Conservation (phyloP, 2,888 invertebrate genomes). For the Barypeithes pellucidus region DNA sequence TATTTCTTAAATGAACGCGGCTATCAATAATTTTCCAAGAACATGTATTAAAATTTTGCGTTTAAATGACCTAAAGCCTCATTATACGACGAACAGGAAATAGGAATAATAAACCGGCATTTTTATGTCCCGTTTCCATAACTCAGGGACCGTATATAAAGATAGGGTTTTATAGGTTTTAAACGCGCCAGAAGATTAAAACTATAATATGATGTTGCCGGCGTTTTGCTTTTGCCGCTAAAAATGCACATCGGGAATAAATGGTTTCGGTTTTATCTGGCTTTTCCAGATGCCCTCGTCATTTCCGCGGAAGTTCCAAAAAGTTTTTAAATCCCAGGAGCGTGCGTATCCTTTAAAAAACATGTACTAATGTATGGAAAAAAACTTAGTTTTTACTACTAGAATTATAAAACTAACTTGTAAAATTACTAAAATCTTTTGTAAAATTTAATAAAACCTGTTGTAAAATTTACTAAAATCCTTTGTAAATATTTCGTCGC, state of each 20-base stretch:
- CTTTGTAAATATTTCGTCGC: too few species aligned
- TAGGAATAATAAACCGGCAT: neutral
- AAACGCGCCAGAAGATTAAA: constrained; percentile 20
- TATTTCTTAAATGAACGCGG: too few species aligned
- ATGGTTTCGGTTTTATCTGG: constrained; percentile 12
- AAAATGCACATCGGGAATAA: constrained; percentile 15
- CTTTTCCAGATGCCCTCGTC: constrained; percentile 14
- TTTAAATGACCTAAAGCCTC: neutral
- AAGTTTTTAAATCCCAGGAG: neutral
- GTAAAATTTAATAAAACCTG: too few species aligned
- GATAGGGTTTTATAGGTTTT: constrained; percentile 23
- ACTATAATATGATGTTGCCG: constrained; percentile 19
- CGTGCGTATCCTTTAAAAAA: neutral
- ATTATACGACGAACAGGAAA: constrained; percentile 1
- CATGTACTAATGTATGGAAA: too few species aligned
- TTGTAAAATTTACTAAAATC: too few species aligned
- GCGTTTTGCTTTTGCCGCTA: constrained; percentile 4
- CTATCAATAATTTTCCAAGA: neutral
- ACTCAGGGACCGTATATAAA: constrained; percentile 12
- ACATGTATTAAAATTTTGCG: neutral
- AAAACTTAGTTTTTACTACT: too few species aligned
- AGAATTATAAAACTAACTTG: too few species aligned
- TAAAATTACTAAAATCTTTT: too few species aligned
- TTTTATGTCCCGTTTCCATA: constrained; percentile 21
- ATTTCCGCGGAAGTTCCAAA: neutral